phyloP scores from a whole-genome alignment of 2,888 invertebrate genomes.

The Nomada goodeniana region DNA sequence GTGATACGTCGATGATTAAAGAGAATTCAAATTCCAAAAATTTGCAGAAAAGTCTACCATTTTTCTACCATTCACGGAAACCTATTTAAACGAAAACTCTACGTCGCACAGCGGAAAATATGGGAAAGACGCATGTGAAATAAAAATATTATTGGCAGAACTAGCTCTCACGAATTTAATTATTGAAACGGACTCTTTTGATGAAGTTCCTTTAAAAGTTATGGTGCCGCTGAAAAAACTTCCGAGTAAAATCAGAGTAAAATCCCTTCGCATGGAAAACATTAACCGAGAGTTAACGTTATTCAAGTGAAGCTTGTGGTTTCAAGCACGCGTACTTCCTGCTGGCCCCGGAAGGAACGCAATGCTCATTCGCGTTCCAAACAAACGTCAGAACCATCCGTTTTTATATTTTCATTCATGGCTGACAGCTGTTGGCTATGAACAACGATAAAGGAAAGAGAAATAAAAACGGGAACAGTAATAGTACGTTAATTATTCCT shows the following conservation, averaged over 20 bases:
- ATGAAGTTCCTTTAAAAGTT: not conserved
- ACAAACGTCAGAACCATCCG: not conserved
- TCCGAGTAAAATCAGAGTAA: not conserved
- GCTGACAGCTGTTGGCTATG: not conserved
- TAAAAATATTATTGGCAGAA: too few species aligned
- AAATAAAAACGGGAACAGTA: not conserved
- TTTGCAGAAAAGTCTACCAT: too few species aligned
- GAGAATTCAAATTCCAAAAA: not conserved
- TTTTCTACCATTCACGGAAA: too few species aligned
- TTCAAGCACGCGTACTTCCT: not conserved
- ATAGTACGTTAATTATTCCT: constrained; percentile 17
- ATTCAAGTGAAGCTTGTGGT: constrained; percentile 10
- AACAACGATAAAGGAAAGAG: not conserved
- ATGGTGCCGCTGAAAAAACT: not conserved
- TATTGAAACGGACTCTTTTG: too few species aligned
- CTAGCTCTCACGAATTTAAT: too few species aligned
- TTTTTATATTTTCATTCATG: constrained; percentile 6
- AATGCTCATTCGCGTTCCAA: not conserved
- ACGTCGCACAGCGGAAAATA: too few species aligned
- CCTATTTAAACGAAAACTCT: too few species aligned
- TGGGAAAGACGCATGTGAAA: too few species aligned
- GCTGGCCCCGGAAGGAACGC: not conserved
- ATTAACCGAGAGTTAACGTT: constrained; percentile 24
- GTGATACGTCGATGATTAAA: not conserved
- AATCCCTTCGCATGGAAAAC: constrained; percentile 13